These are phyloP conservation scores for Drosophila nr. fundita DNA, from an alignment of 2,888 invertebrate genomes.

Conservation along the genomic window DNA sequence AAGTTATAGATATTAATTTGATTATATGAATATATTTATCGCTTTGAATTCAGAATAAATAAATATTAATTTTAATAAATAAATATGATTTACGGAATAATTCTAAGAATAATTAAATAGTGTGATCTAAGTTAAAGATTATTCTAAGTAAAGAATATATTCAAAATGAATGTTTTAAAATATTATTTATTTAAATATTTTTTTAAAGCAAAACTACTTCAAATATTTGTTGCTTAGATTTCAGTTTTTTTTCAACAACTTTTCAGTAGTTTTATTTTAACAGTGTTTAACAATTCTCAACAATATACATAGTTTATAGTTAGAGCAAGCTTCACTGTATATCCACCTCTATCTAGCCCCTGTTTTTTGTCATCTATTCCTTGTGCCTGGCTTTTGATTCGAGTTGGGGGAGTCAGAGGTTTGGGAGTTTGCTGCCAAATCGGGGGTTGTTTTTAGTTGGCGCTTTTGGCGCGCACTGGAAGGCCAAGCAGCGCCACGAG, in stretches of 20 bases:
- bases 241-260: neutral
- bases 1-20: neutral
- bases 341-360: neutral
- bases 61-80: neutral
- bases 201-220: neutral
- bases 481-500: conserved; percentile 26
- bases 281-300: neutral
- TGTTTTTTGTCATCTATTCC: conserved; percentile 1
- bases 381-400: conserved; percentile 6
- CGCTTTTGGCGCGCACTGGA: conserved; percentile 73
- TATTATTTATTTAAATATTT: too few species aligned
- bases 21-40: neutral
- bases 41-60: neutral
- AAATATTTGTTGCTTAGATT: neutral
- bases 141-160: neutral
- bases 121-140: neutral
- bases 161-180: neutral
- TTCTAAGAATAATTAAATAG: neutral
- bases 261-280: neutral
- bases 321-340: neutral
- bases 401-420: neutral
- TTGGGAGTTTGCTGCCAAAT: conserved; percentile 7
- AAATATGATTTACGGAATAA: neutral
- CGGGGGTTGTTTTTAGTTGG: conserved; percentile 48
- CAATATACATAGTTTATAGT: neutral